These are phyloP conservation scores for Ceratotherium simum DNA, from an alignment of 2,113 vertebrate genomes.

Conservation along the genomic window DNA sequence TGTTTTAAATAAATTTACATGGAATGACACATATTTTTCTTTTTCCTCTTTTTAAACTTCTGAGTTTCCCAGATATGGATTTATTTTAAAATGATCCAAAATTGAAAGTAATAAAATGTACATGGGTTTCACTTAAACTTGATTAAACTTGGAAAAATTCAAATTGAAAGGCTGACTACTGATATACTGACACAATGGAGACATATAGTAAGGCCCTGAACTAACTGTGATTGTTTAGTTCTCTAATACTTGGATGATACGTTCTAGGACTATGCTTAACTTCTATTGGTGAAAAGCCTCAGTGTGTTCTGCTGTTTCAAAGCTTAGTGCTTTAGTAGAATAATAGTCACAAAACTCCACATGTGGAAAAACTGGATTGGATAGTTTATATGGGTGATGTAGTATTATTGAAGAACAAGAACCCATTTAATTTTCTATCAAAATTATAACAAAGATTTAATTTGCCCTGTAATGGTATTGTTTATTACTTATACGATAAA, in stretches of 20 bases:
- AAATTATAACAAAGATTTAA: constrained; percentile 63
- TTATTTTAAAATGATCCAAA: constrained; percentile 34
- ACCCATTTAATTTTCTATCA: constrained; percentile 2
- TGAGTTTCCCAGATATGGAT: neutral
- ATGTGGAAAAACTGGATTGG: constrained; percentile 4
- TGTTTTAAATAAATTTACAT: constrained; percentile 47
- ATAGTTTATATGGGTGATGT: neutral
- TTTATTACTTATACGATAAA: constrained; percentile 33
- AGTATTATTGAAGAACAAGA: constrained; percentile 38
- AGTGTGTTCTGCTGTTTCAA: neutral
- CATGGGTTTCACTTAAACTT: neutral
- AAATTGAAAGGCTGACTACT: constrained; percentile 40
- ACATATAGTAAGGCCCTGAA: neutral
- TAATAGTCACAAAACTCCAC: neutral
- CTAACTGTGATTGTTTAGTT: neutral
- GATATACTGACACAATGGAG: neutral
- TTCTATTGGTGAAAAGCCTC: neutral
- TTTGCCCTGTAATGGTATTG: neutral
- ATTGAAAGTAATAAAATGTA: constrained; percentile 15
- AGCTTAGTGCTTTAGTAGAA: constrained; percentile 10
- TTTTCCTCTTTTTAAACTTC: neutral
- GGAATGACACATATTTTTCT: neutral
- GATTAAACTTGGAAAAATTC: constrained; percentile 11
- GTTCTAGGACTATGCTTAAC: neutral
- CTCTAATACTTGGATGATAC: neutral